Conservation (phyloP, 2,113 vertebrate species). For the Macrotus californicus region DNA sequence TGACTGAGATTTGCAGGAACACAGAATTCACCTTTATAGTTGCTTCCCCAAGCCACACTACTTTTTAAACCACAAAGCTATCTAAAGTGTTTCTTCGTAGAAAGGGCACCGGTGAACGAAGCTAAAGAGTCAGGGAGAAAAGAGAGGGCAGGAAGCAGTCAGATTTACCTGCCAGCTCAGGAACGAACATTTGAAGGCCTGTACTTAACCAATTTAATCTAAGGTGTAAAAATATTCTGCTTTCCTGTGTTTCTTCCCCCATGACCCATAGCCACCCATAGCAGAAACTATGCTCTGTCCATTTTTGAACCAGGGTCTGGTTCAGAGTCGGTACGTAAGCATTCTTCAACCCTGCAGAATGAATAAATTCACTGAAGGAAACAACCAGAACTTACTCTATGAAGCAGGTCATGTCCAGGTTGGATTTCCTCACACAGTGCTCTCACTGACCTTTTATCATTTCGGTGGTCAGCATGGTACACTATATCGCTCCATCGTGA, state of each 20-base stretch:
- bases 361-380: neutral
- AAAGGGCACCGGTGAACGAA: neutral
- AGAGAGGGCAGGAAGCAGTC: neutral
- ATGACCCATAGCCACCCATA: neutral
- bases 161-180: neutral
- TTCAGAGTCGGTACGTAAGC: neutral
- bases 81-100: neutral
- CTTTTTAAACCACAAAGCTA: neutral
- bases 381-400: neutral
- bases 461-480: neutral
- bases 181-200: neutral
- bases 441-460: neutral
- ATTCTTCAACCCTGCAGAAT: neutral
- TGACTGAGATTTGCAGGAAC: neutral
- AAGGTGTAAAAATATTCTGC: neutral
- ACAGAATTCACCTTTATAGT: neutral
- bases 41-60: neutral
- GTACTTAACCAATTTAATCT: neutral
- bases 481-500: neutral
- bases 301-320: neutral
- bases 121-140: neutral
- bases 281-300: neutral
- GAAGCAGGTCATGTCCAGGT: neutral
- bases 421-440: neutral
- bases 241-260: neutral